Evolutionary conservation across 2,113 vertebrate species (phyloP).

Genomic region (Zingel zingel): DNA sequence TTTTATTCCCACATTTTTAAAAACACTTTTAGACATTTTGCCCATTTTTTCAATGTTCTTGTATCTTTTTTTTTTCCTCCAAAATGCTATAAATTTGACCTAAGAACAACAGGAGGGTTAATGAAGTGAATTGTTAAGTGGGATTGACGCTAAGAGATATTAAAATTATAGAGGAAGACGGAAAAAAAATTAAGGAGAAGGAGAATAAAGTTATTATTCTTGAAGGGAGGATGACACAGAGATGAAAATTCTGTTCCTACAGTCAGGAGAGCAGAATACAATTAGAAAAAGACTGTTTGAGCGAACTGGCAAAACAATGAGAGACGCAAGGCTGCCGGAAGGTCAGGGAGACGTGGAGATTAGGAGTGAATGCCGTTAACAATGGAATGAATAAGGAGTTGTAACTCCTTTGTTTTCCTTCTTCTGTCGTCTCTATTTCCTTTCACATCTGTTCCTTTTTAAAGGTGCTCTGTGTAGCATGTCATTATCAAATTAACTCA

Average conservation of each 20-base stretch:
- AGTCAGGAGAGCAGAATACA: slow-evolving; percentile 17
- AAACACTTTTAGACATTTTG: too few relatives aligned
- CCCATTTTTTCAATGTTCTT: too few relatives aligned
- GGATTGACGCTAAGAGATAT: not conserved
- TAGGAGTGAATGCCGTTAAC: slow-evolving; percentile 39
- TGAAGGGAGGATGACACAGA: not conserved
- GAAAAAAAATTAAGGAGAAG: not conserved
- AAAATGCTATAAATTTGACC: too few relatives aligned
- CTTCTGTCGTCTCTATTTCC: slow-evolving; percentile 1
- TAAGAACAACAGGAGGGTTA: too few relatives aligned
- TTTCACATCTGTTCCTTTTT: slow-evolving; percentile 11
- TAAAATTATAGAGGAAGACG: slow-evolving; percentile 1
- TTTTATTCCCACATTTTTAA: too few relatives aligned
- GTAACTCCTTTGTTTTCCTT: slow-evolving; percentile 7
- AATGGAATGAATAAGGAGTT: slow-evolving; percentile 47
- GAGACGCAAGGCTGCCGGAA: not conserved
- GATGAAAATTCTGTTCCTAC: not conserved
- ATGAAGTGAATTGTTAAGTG: not conserved
- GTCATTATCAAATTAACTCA: slow-evolving; percentile 28
- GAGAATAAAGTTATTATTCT: slow-evolving; percentile 12
- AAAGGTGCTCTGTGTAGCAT: slow-evolving; percentile 25
- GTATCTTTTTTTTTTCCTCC: too few relatives aligned
- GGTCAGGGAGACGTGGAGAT: slow-evolving; percentile 46
- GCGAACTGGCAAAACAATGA: slow-evolving; percentile 12
- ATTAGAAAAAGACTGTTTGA: slow-evolving; percentile 3